Percentiles rank a stretch among this genome's conserved stretches.
These are phyloP conservation scores for Scaptomyza tumidula DNA, from an alignment of 2,888 invertebrate genomes.

Conservation along the genomic window DNA sequence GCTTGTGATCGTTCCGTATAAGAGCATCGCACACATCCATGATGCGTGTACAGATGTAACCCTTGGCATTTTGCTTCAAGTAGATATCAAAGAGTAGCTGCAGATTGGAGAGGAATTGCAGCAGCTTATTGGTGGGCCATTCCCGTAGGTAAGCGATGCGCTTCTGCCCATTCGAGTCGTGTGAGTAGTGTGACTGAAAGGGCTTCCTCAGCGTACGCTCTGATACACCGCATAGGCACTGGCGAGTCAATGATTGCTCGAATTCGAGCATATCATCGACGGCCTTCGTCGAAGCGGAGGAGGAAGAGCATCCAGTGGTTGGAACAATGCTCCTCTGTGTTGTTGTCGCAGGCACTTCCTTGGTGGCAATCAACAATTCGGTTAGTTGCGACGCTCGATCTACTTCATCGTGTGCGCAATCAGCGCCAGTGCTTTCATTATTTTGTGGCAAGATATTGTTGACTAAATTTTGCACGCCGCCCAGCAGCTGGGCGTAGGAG, in stretches of 20 bases:
- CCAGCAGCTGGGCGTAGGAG: conserved; percentile 76
- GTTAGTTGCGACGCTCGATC: conserved; percentile 76
- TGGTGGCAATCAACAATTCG: conserved; percentile 66
- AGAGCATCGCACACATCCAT: conserved; percentile 92
- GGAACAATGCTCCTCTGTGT: conserved; percentile 15
- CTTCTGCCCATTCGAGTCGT: conserved; percentile 85
- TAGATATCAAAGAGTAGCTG: conserved; percentile 94
- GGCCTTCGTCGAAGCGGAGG: conserved; percentile 19
- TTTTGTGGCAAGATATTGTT: conserved; percentile 73
- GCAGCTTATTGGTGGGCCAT: conserved; percentile 88
- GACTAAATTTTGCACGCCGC: conserved; percentile 73
- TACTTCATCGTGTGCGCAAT: conserved; percentile 74
- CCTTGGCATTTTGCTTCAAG: conserved; percentile 92
- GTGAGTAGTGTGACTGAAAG: conserved; percentile 87
- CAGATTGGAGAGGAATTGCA: conserved; percentile 92
- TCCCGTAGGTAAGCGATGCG: conserved; percentile 86
- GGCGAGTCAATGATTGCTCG: conserved; percentile 87
- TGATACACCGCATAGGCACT: conserved; percentile 91
- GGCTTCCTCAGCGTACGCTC: conserved; percentile 89
- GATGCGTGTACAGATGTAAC: conserved; percentile 92
- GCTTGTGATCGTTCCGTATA: conserved; percentile 91
- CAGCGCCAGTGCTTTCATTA: conserved; percentile 36
- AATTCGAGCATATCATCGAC: conserved; percentile 84
- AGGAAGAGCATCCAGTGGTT: conserved; percentile 23
- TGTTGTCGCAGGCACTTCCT: conserved; percentile 15